phyloP scores from a whole-genome alignment of 2,888 invertebrate species.

The Trissolcus japonicus region DNA sequence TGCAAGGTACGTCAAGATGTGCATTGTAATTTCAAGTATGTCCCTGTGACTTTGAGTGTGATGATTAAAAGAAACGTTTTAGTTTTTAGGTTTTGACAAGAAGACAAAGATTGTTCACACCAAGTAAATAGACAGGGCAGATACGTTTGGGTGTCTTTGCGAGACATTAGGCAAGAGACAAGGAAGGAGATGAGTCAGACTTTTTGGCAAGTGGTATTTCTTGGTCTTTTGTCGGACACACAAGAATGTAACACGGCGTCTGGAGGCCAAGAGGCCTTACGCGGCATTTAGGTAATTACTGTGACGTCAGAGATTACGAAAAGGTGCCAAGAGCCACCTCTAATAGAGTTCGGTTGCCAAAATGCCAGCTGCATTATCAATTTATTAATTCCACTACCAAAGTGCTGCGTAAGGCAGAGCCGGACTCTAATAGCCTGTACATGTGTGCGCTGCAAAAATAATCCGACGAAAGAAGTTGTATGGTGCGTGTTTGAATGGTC shows the following conservation, averaged over 20 bases:
- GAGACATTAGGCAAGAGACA: constrained; percentile 18
- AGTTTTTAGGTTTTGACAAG: constrained; percentile 1
- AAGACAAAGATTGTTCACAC: not conserved
- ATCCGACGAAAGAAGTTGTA: constrained; percentile 34
- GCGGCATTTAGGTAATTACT: constrained; percentile 65
- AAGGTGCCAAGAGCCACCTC: constrained; percentile 68
- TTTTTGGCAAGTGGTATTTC: constrained; percentile 48
- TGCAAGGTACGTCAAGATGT: not conserved
- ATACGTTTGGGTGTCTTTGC: constrained; percentile 16
- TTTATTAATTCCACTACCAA: constrained; percentile 64
- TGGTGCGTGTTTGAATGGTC: constrained; percentile 9
- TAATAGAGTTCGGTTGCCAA: constrained; percentile 69
- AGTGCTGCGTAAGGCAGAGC: constrained; percentile 22
- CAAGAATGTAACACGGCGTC: constrained; percentile 48
- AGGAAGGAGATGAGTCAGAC: constrained; percentile 30
- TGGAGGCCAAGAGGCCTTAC: constrained; percentile 56
- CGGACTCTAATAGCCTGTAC: constrained; percentile 27
- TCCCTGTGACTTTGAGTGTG: too few relatives aligned
- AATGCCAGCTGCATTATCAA: constrained; percentile 69
- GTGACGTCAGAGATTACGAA: constrained; percentile 64
- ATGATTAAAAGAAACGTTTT: too few relatives aligned
- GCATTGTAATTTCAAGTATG: too few relatives aligned
- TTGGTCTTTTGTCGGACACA: constrained; percentile 33
- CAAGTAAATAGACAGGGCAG: constrained; percentile 5
- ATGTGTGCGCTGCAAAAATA: constrained; percentile 34